phyloP scores from a whole-genome alignment of 2,888 invertebrate species.

The Pandemis corylana region DNA sequence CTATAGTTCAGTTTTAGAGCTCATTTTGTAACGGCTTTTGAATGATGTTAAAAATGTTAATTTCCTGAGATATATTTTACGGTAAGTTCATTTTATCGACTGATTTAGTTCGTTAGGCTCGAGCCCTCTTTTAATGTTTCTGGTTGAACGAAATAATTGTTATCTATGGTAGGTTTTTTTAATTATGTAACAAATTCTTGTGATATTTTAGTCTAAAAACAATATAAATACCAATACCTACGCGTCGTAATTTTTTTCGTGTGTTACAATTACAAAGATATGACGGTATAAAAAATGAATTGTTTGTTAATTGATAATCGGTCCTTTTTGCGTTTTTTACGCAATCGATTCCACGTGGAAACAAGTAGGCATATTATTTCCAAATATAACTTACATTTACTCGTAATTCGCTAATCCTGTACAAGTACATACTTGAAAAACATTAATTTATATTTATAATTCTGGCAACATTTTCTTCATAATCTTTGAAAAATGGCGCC shows the following conservation, averaged over 20 bases:
- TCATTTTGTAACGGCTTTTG: slow-evolving; percentile 39
- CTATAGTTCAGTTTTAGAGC: slow-evolving; percentile 23
- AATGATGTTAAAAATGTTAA: slow-evolving; percentile 62
- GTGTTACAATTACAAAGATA: too few relatives aligned
- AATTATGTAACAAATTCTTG: neutral
- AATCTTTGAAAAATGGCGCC: slow-evolving; percentile 59
- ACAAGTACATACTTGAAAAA: too few relatives aligned
- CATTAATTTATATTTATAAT: neutral
- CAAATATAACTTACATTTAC: too few relatives aligned
- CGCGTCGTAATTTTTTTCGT: neutral
- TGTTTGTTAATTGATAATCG: too few relatives aligned
- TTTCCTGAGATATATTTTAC: slow-evolving; percentile 60
- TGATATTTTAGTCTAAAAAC: neutral
- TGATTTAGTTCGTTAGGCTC: slow-evolving; percentile 56
- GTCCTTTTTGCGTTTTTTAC: too few relatives aligned
- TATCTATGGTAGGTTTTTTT: neutral
- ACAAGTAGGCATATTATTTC: too few relatives aligned
- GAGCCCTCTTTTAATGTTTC: slow-evolving; percentile 29
- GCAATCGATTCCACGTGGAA: too few relatives aligned
- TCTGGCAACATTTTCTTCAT: slow-evolving; percentile 25
- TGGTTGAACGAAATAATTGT: slow-evolving; percentile 22
- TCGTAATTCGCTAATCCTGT: too few relatives aligned
- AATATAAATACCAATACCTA: neutral
- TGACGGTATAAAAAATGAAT: too few relatives aligned
- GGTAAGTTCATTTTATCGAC: slow-evolving; percentile 56